A percentile compares a stretch with the other conserved stretches of the same genome.
Evolutionary conservation across 1,140 invertebrate species (phyloP).

Genomic region (Drosophila erecta): DNA sequence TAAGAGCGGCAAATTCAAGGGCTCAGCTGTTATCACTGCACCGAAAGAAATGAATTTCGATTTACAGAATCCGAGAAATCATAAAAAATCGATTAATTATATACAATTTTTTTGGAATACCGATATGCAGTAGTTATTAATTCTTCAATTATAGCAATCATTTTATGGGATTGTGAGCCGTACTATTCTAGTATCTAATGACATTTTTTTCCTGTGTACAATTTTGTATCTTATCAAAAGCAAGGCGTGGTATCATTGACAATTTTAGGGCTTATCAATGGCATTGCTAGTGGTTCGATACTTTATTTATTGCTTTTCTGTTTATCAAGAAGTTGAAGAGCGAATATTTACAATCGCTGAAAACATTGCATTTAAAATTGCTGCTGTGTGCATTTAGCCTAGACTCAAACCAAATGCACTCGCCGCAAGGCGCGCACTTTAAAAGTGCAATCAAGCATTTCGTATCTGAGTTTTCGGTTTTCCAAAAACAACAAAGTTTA

Average conservation of each 20-base stretch:
- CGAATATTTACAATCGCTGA: not conserved
- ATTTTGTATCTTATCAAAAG: constrained; percentile 2
- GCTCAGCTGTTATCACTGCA: constrained; percentile 7
- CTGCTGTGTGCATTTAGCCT: constrained; percentile 26
- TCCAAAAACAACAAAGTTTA: too few relatives aligned
- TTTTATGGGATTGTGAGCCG: too few relatives aligned
- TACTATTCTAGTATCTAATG: too few relatives aligned
- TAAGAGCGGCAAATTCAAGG: constrained; percentile 4
- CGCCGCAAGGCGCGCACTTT: constrained; percentile 11
- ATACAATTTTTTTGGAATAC: too few relatives aligned
- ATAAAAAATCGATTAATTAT: too few relatives aligned
- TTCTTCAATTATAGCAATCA: too few relatives aligned
- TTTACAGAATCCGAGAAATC: too few relatives aligned
- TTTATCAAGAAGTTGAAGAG: not conserved
- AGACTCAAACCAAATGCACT: constrained; percentile 27
- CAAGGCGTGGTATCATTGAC: constrained; percentile 4
- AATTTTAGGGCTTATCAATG: constrained; percentile 17
- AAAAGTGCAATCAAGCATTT: not conserved
- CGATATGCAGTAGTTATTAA: too few relatives aligned
- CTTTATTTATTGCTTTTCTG: constrained; percentile 11
- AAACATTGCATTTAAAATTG: constrained; percentile 1
- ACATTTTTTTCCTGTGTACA: not conserved
- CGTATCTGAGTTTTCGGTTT: not conserved
- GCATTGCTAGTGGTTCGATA: constrained; percentile 14
- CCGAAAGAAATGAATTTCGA: not conserved